Percentiles rank a stretch among this genome's conserved stretches.
Conservation (phyloP, 2,797 vertebrate species). For the Phalanger gymnotis region DNA sequence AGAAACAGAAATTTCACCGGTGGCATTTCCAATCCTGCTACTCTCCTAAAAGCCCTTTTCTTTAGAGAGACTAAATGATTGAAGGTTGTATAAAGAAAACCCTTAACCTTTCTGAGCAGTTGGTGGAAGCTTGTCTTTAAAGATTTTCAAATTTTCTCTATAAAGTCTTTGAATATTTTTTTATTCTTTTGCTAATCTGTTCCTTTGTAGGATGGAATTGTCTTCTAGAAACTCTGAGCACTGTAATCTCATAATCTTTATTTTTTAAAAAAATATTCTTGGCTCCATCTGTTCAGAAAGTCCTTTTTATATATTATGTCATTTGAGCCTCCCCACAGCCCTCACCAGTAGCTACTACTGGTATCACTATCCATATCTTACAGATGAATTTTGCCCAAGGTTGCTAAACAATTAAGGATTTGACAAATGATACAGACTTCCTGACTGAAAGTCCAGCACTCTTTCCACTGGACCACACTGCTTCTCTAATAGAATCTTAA, state of each 20-base stretch:
- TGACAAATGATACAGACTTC: neutral
- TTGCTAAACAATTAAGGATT: neutral
- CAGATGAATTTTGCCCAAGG: neutral
- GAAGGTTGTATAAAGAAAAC: slow-evolving; percentile 64
- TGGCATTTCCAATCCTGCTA: slow-evolving; percentile 31
- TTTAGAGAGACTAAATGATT: slow-evolving; percentile 54
- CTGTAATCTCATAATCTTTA: neutral
- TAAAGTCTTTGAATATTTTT: slow-evolving; percentile 45
- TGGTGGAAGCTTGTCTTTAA: slow-evolving; percentile 42
- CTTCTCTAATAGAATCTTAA: neutral
- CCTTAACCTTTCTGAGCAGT: slow-evolving; percentile 37
- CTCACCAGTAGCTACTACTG: neutral
- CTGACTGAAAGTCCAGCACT: neutral
- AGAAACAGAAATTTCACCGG: neutral
- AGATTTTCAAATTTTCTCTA: slow-evolving; percentile 63
- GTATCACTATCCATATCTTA: neutral
- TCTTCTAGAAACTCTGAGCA: slow-evolving; percentile 37
- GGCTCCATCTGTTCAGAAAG: neutral
- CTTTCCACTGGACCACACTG: neutral
- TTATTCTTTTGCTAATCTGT: slow-evolving; percentile 43
- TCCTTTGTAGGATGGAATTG: slow-evolving; percentile 46
- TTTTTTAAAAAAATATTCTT: neutral
- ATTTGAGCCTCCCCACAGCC: neutral
- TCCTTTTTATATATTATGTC: neutral
- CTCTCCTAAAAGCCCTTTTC: neutral